Evolutionary conservation across 2,888 invertebrate genomes (phyloP), one percentile per base, ranked within the genome.

Genomic region (Pandemis heparana): DNA sequence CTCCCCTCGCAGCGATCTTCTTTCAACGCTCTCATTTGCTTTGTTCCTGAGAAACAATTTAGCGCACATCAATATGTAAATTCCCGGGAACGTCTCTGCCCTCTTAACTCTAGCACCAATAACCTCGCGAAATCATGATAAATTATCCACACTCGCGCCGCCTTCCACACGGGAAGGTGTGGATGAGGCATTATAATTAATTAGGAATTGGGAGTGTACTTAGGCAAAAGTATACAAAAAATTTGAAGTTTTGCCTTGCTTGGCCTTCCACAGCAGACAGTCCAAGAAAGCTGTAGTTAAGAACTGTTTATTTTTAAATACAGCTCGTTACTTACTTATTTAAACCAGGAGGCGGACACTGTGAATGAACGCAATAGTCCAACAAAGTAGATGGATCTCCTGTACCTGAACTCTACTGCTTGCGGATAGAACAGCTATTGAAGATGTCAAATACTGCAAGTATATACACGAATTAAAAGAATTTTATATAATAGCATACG

Each of bases 81-180:
- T 91, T 88, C 87, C 88, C 39, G 38, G 32, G 70, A 83, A 76
- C 79, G 79, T 79, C 78, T 79, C 78, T 88, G 90, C 91, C 90
- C 91, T 91, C 89, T 89, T 85, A 86, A 81, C 86, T 82, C 80
- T 76, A 80, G 87, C 84, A 86, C 89, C 91, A 89, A 90, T 92
- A 94, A 92, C 92, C 92, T 90, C 85, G 85, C 85, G 85, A 89
- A 92, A 93, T 94, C 92, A 92, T 93, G 92, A 94, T 93, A 90
- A 94, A 94, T 94, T 92, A 94, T 93, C 92, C 87, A 88, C 92
- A 90, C 92, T 92, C 91, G 90, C 91, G 91, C 87, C 85, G 10
- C 56, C 83, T 87, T 84, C 81, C 76, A 80, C 60, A 16, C 51
- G 23, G 32, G 73, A 81, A 84, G 70, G 5, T 68, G 65, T 85